Base-by-base conservation (phyloP, 2,888 invertebrate species). In the Caenorhabditis macrosperma region DNA sequence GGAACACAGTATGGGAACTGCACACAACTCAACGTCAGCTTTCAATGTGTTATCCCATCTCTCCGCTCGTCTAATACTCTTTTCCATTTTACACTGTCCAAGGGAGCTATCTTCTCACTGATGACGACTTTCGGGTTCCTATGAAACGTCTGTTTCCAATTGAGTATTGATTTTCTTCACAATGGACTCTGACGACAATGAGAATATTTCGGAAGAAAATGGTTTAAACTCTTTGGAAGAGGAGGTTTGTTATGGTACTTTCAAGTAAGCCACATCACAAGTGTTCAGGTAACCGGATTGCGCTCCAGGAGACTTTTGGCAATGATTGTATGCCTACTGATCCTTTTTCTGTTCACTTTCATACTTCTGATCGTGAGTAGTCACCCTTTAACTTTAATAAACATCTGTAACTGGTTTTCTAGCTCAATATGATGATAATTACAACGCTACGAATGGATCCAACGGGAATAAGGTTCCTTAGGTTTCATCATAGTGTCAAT, bases 381-480 rank as follows among this genome's bases (percentile, higher is more conserved):
- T 63, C n/a, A 57, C 44, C 12, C 26, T 52, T 59, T 26, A 54
- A 74, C 44, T 48, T 1, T 52, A n/a, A n/a, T n/a, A n/a, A n/a
- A n/a, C n/a, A n/a, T n/a, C 17, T 35, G 55, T 24, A 1, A 44
- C 24, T n/a, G 7, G 17, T 17, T n/a, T 22, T 68, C 66, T 64
- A 89, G 89, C 50, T 87, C 7, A 89, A 89, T 46, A 68, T 89
- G 17, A 68, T 85, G 63, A 76, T 89, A 7, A 85, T 89, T 10
- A 57, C 76, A 9, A 85, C 84, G 1, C 81, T 89, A 1, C 84
- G 86, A 81, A 89, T 89, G 86, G 72, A 80, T 7, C 81, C 81
- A 24, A 84, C 82, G 15, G 89, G 89, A 33, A 87, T 89, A 81
- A 71, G 80, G 35, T 84, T 86, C 33, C 63, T 89, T 7, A 78